Evolutionary conservation across 2,888 invertebrate genomes (phyloP).

Genomic region (Hemistola chrysoprasaria): DNA sequence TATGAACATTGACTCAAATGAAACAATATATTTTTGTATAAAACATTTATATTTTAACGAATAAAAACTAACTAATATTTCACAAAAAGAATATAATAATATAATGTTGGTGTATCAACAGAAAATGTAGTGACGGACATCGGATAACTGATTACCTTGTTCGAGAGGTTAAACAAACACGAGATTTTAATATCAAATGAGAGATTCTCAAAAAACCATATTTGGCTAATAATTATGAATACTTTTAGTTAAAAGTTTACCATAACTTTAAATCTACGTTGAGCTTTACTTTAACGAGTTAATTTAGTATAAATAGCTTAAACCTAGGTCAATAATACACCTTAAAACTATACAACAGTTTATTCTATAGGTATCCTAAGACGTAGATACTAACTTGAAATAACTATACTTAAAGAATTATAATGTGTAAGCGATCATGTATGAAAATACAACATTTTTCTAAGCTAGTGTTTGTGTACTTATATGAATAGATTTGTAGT

Average conservation of each 20-base stretch:
- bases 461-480: constrained; percentile 9
- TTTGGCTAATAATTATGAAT: constrained; percentile 17
- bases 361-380: constrained; percentile 7
- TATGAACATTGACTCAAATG: too few relatives aligned
- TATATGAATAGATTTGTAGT: constrained; percentile 8
- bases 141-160: too few relatives aligned
- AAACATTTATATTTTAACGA: constrained; percentile 29
- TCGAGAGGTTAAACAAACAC: background rate
- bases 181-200: constrained; percentile 6
- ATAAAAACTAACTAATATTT: constrained; percentile 16
- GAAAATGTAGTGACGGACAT: too few relatives aligned
- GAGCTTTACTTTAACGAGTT: constrained; percentile 22
- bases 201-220: constrained; percentile 17
- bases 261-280: constrained; percentile 18
- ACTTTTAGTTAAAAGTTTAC: constrained; percentile 1
- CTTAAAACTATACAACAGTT: constrained; percentile 29
- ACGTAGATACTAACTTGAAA: too few relatives aligned
- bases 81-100: background rate
- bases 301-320: constrained; percentile 17
- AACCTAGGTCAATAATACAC: constrained; percentile 6
- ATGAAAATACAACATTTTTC: constrained; percentile 28
- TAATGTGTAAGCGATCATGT: constrained; percentile 11
- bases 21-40: constrained; percentile 11
- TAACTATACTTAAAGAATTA: too few relatives aligned
- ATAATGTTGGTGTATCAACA: too few relatives aligned